Conservation (phyloP, 2,113 vertebrate species). For the Antigone vipio region DNA sequence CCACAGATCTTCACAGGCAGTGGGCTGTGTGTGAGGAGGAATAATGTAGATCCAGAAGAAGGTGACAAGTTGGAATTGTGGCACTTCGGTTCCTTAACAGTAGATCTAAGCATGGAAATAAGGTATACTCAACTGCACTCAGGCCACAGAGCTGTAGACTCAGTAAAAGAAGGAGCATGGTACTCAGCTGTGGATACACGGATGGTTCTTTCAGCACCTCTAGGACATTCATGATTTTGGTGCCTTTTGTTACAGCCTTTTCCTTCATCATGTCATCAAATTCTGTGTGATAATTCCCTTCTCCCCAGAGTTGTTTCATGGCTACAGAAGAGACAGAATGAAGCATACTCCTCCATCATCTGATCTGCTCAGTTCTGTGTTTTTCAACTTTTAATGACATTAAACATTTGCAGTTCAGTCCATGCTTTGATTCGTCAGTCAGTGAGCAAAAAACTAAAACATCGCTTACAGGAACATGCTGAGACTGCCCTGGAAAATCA, state of each 20-base stretch:
- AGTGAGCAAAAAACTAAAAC: neutral
- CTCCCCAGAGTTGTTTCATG: conserved; percentile 77
- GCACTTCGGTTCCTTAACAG: neutral
- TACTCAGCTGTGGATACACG: conserved; percentile 74
- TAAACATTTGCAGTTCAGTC: neutral
- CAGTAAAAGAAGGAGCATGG: conserved; percentile 56
- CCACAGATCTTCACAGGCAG: neutral
- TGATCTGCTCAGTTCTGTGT: neutral
- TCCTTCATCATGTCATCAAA: conserved; percentile 81
- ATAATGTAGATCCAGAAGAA: neutral
- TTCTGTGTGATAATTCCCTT: conserved; percentile 68
- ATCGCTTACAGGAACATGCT: neutral
- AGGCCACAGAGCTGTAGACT: conserved; percentile 82
- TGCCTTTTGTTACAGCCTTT: conserved; percentile 56
- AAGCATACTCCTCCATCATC: neutral
- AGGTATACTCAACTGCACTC: conserved; percentile 75
- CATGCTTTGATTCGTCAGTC: neutral
- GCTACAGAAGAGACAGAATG: conserved; percentile 64
- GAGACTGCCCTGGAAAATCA: neutral
- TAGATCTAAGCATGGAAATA: neutral
- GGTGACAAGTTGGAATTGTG: neutral
- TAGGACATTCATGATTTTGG: conserved; percentile 65
- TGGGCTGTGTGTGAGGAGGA: neutral
- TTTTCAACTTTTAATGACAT: neutral
- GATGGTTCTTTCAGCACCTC: conserved; percentile 73